Evolutionary conservation across 2,113 vertebrate genomes (phyloP).

Genomic region (Micromys minutus): DNA sequence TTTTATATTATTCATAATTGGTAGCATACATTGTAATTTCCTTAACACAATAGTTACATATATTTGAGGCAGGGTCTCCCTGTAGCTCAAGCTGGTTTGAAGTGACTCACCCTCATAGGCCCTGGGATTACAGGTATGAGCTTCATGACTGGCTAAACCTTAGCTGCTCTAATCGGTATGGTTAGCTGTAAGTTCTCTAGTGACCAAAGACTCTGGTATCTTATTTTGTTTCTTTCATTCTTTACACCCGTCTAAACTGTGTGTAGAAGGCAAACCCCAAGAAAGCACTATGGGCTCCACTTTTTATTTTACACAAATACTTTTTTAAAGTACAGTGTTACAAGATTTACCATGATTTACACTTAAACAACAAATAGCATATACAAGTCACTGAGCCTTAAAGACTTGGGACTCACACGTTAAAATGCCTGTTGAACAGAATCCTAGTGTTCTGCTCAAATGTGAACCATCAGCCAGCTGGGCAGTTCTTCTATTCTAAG

Average conservation of each 20-base stretch:
- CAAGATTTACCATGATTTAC: background rate
- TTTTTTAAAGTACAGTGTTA: background rate
- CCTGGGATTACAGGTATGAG: background rate
- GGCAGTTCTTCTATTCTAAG: background rate
- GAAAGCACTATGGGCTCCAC: background rate
- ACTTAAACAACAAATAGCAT: background rate
- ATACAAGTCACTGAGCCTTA: background rate
- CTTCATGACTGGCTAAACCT: background rate
- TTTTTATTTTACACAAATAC: constrained; percentile 40
- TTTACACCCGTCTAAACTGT: background rate
- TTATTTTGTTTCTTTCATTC: background rate
- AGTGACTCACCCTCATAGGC: background rate
- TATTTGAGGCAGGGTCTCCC: background rate
- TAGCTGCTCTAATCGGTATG: background rate
- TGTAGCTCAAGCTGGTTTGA: background rate
- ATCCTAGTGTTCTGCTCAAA: background rate
- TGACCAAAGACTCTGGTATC: background rate
- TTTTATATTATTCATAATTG: constrained; percentile 2
- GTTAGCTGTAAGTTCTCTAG: background rate
- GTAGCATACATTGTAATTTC: background rate
- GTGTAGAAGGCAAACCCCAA: background rate
- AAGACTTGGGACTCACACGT: background rate
- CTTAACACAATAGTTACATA: background rate
- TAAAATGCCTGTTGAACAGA: background rate
- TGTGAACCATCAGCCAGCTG: background rate